A percentile compares a stretch with the other conserved stretches of the same genome.
These are phyloP conservation scores for Phenganax stokvisi DNA, from an alignment of 92 coral and sea anemone genomes.

Conservation along the genomic window DNA sequence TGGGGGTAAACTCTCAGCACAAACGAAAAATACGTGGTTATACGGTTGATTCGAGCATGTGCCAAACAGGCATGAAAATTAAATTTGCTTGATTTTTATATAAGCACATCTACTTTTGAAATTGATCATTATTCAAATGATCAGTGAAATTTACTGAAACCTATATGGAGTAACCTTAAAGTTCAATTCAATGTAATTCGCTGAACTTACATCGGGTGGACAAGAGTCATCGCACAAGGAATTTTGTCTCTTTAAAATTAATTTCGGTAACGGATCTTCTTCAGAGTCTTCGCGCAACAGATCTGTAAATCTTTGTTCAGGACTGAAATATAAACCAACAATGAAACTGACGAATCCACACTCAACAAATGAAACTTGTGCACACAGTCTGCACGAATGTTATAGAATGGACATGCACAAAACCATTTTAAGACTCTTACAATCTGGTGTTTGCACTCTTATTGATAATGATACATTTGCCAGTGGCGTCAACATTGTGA, in stretches of 20 bases:
- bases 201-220: conserved; percentile 75
- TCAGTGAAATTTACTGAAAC: too few species aligned
- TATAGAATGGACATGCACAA: neutral
- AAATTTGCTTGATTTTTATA: too few species aligned
- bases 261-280: conserved; percentile 71
- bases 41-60: too few species aligned
- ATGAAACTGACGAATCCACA: neutral
- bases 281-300: conserved; percentile 91
- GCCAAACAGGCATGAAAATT: too few species aligned
- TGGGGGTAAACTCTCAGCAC: too few species aligned
- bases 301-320: conserved; percentile 85
- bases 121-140: too few species aligned
- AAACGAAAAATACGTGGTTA: too few species aligned
- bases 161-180: too few species aligned
- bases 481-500: conserved; percentile 93
- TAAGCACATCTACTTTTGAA: too few species aligned
- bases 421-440: conserved; percentile 57
- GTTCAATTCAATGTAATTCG: too few species aligned
- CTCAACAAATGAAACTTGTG: too few species aligned
- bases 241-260: conserved; percentile 89
- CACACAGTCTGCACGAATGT: neutral
- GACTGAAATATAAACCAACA: conserved; percentile 49
- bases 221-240: conserved; percentile 73
- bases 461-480: conserved; percentile 87
- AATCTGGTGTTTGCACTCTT: conserved; percentile 85